phyloP scores from a whole-genome alignment of 1,140 invertebrate genomes.

The Drosophila yakuba region DNA sequence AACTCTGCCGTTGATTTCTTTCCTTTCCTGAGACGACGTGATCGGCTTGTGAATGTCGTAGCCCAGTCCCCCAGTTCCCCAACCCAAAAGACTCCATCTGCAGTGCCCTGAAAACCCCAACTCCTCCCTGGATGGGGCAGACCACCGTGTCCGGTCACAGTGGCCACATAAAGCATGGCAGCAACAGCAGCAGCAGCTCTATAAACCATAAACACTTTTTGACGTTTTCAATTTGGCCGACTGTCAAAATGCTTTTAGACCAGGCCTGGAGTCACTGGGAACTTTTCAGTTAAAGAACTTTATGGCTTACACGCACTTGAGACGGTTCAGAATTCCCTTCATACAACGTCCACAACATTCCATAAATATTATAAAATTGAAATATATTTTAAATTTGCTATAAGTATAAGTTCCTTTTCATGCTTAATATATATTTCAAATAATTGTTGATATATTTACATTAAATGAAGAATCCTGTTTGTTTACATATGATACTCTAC shows the following conservation, averaged over 20 bases:
- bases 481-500: not conserved
- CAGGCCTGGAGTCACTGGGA: conserved; percentile 7
- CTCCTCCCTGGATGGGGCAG: conserved; percentile 23
- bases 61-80: not conserved
- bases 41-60: conserved; percentile 69
- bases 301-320: conserved; percentile 9
- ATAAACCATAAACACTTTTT: conserved; percentile 83
- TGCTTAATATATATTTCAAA: too few species aligned
- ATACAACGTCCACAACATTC: not conserved
- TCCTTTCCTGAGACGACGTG: conserved; percentile 61
- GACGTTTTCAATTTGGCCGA: conserved; percentile 80
- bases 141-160: conserved; percentile 68
- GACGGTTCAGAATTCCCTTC: not conserved
- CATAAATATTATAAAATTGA: too few species aligned
- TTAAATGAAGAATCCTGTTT: too few species aligned
- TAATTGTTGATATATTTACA: too few species aligned
- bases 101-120: not conserved
- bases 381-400: too few species aligned
- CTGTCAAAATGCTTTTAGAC: conserved; percentile 82
- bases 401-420: too few species aligned
- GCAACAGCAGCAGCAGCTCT: conserved; percentile 29
- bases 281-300: conserved; percentile 11
- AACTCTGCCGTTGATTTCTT: conserved; percentile 24
- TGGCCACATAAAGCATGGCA: conserved; percentile 40
- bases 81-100: not conserved